Percentiles rank a stretch among this genome's conserved stretches.
Conservation (phyloP, 2,888 invertebrate genomes). For the Gymnoscelis rufifasciata region DNA sequence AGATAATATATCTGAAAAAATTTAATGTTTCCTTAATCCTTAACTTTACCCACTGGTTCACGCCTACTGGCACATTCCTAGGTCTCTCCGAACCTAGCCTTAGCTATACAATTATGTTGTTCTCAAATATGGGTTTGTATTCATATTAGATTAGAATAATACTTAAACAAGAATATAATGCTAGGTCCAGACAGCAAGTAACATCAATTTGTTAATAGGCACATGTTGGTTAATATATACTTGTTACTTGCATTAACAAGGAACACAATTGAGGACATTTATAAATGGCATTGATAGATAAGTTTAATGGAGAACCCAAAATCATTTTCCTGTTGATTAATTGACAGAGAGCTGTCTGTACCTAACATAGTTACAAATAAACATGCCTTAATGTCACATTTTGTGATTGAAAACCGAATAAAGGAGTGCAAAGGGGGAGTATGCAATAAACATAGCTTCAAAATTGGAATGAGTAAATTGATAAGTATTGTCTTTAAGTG, state of each 20-base stretch:
- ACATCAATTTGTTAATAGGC: constrained; percentile 34
- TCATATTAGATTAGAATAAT: constrained; percentile 50
- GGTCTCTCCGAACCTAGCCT: constrained; percentile 55
- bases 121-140: constrained; percentile 55
- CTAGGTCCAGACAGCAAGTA: constrained; percentile 60
- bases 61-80: constrained; percentile 61
- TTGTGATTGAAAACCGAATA: constrained; percentile 34
- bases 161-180: constrained; percentile 48
- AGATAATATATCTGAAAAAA: constrained; percentile 79
- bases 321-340: constrained; percentile 56
- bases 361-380: constrained; percentile 53
- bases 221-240: constrained; percentile 29
- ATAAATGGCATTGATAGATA: constrained; percentile 30
- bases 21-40: constrained; percentile 76
- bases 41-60: constrained; percentile 75
- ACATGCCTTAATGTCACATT: constrained; percentile 42
- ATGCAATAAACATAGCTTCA: constrained; percentile 30
- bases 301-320: constrained; percentile 28
- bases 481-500: constrained; percentile 36
- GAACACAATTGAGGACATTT: constrained; percentile 25
- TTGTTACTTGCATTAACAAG: constrained; percentile 18
- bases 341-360: constrained; percentile 57
- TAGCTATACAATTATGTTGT: constrained; percentile 48
- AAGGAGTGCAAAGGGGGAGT: constrained; percentile 33
- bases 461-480: constrained; percentile 28